phyloP scores from a whole-genome alignment of 2,888 invertebrate genomes.

The Dorcus parallelipipedus region DNA sequence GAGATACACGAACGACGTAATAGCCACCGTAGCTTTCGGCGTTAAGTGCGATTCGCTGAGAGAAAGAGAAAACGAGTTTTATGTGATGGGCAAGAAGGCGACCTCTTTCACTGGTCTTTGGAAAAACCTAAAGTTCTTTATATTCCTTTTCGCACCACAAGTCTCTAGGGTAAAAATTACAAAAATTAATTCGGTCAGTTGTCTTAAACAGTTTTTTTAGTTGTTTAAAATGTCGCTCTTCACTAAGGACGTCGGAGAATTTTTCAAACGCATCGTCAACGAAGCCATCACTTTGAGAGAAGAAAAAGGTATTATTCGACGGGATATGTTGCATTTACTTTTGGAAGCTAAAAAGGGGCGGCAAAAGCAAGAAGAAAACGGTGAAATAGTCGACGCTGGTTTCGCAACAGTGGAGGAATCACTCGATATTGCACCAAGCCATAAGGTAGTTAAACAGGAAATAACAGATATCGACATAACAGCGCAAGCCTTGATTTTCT shows the following conservation, averaged over 20 bases:
- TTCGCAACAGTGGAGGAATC: conserved; percentile 1
- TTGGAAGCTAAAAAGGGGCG: conserved; percentile 16
- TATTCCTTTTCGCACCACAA: neutral
- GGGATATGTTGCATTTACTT: conserved; percentile 16
- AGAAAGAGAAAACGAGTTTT: conserved; percentile 53
- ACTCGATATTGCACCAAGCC: neutral
- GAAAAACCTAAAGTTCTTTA: neutral
- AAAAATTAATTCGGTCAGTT: neutral
- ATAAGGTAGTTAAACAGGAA: neutral
- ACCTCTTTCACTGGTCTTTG: conserved; percentile 26
- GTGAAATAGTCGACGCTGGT: neutral
- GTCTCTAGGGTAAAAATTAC: neutral
- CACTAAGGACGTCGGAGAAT: neutral
- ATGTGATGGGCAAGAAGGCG: conserved; percentile 48
- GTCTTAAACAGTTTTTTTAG: neutral
- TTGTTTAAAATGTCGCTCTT: neutral
- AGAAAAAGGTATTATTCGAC: neutral
- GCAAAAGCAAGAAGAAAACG: neutral
- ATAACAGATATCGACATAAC: conserved; percentile 24
- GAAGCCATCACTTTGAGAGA: neutral
- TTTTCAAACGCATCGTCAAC: neutral
- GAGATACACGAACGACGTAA: conserved; percentile 51
- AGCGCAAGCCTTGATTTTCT: conserved; percentile 45
- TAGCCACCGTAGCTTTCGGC: conserved; percentile 52
- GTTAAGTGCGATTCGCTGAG: conserved; percentile 52